Percentiles rank a stretch among this genome's conserved stretches.
phyloP scores from a whole-genome alignment of 2,888 invertebrate genomes.

The Pristionchus entomophagus region DNA sequence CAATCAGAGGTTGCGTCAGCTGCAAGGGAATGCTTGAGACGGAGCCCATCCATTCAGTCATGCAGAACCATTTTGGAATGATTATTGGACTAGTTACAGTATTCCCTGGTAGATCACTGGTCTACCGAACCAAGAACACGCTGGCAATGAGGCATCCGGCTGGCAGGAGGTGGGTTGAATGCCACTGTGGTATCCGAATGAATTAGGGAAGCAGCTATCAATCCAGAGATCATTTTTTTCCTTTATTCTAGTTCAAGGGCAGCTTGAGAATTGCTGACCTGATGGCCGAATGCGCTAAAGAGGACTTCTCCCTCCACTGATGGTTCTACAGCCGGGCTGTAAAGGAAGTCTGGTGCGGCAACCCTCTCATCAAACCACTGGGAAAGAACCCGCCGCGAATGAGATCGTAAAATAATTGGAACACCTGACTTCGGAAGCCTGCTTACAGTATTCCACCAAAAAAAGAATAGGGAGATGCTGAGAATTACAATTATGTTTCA shows the following conservation, averaged over 20 bases:
- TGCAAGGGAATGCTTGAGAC: neutral
- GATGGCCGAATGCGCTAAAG: neutral
- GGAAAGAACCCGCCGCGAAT: neutral
- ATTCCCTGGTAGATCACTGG: neutral
- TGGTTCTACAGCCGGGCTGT: neutral
- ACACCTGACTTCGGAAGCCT: neutral
- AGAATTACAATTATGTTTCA: no score
- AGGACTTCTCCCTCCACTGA: neutral
- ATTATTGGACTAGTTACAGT: neutral
- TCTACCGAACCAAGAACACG: neutral
- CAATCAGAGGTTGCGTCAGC: slow-evolving; percentile 26
- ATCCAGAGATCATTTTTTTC: no score
- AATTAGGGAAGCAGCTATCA: no score
- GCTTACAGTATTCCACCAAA: neutral
- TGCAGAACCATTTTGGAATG: neutral
- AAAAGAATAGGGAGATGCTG: no score
- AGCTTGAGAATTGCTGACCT: no score
- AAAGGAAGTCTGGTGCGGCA: slow-evolving; percentile 18
- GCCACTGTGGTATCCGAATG: no score
- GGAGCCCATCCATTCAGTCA: neutral
- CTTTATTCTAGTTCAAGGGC: no score
- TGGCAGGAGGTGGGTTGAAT: no score
- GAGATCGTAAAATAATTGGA: neutral
- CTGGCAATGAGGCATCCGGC: neutral
- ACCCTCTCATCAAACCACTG: neutral